A percentile compares a stretch with the other conserved stretches of the same genome.
These are phyloP conservation scores for Drosophila neotestacea DNA, from an alignment of 2,888 invertebrate species.

Conservation along the genomic window DNA sequence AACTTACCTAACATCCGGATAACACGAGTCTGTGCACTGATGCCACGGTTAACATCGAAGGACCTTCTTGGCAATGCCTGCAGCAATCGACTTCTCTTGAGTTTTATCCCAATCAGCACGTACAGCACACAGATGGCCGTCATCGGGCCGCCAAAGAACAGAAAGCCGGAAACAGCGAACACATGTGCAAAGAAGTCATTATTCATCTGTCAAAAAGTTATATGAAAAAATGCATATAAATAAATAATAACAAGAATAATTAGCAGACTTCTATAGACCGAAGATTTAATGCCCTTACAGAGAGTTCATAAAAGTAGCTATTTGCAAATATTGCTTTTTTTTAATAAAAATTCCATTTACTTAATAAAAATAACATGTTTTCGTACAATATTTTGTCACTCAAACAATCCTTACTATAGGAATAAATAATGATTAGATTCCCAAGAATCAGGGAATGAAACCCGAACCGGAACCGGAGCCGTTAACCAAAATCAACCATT, in stretches of 20 bases:
- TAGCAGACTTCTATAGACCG: neutral
- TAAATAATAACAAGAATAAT: neutral
- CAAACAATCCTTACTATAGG: too few relatives aligned
- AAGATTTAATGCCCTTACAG: slow-evolving; percentile 14
- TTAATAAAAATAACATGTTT: too few relatives aligned
- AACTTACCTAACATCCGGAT: slow-evolving; percentile 90
- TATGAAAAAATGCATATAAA: slow-evolving; percentile 7
- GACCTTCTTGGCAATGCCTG: slow-evolving; percentile 87
- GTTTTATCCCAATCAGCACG: slow-evolving; percentile 90
- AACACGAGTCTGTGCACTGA: slow-evolving; percentile 88
- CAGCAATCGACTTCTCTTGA: slow-evolving; percentile 88
- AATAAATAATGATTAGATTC: too few relatives aligned
- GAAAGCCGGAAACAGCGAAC: slow-evolving; percentile 92
- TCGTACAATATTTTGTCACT: too few relatives aligned
- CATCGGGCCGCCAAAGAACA: slow-evolving; percentile 95
- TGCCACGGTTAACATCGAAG: slow-evolving; percentile 86
- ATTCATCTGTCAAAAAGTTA: slow-evolving; percentile 78
- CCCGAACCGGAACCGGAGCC: too few relatives aligned
- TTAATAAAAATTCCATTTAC: too few relatives aligned
- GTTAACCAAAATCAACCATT: too few relatives aligned
- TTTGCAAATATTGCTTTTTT: too few relatives aligned
- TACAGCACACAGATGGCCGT: slow-evolving; percentile 93
- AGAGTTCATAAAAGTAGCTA: too few relatives aligned
- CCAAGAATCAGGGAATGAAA: too few relatives aligned
- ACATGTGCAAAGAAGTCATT: slow-evolving; percentile 87